Base-by-base conservation (phyloP, 2,113 vertebrate species). In the Miniopterus natalensis region DNA sequence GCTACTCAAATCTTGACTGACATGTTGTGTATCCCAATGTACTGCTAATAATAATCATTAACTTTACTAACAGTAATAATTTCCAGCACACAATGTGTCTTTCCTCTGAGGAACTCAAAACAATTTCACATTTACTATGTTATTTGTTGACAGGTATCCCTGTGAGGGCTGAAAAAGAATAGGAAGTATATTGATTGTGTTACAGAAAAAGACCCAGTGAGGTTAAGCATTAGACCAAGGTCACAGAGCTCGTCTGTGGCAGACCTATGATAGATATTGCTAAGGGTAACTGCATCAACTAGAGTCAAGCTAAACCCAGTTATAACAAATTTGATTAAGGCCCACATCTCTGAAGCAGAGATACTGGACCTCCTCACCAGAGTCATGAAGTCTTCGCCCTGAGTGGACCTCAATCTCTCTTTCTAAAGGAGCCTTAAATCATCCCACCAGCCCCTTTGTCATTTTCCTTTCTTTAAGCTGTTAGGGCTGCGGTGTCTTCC, bases 161-260 rank as follows among this genome's bases (percentile, higher is more conserved):
- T 70, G 59, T 81, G 84, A 97, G 75, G 49, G 78, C 49, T 57
- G 40, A 66, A 88, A 97, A 94, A 88, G 90, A 96, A 95, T 73
- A 94, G 49, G n/a, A 92, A 90, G 27, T 70, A 3, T 95, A 88
- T 90, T 90, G 96, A 97, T 92, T 77, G 77, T 53, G 83, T 90
- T 78, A 63, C 20, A 96, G 66, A 95, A 73, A 95, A 88, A 88
- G 85, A 65, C 47, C 51, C 61, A 18, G 84, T 71, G 57, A 96
- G 77, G 92, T 95, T 95, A 97, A 88, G 81, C 55, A 88, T 94
- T 95, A 95, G 95, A 75, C 81, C 89, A 92, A 95, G 92, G 88
- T 97, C 91, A 95, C 36, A 68, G 49, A 93, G 68, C 91, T 84
- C 49, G 77, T 88, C 68, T 83, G 45, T 65, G 68, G 68, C 88